Percentiles rank a stretch among this genome's conserved stretches.
phyloP scores from a whole-genome alignment of 2,888 invertebrate genomes.

The Diogma glabrata region DNA sequence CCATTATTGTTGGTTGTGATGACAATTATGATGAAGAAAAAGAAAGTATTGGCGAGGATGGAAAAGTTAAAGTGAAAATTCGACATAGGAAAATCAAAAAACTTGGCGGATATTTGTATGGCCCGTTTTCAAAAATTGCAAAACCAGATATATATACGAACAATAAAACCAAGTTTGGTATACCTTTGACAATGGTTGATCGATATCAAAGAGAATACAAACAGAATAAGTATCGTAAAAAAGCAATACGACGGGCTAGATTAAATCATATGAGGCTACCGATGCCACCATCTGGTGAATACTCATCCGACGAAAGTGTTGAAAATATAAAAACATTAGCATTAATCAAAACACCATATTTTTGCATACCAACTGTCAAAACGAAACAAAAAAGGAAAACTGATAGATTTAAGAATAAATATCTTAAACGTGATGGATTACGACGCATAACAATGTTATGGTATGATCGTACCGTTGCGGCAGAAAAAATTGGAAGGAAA shows the following conservation, averaged over 20 bases:
- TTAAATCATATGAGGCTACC: constrained; percentile 14
- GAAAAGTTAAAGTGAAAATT: not conserved
- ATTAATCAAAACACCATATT: constrained; percentile 16
- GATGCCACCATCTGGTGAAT: constrained; percentile 15
- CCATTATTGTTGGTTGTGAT: not conserved
- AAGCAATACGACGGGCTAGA: constrained; percentile 11
- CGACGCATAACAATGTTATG: constrained; percentile 15
- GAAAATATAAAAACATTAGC: constrained; percentile 15
- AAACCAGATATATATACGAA: constrained; percentile 8
- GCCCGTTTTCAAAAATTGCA: constrained; percentile 10
- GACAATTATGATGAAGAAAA: not conserved
- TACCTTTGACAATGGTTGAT: constrained; percentile 16
- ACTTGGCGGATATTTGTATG: constrained; percentile 14
- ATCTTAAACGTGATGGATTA: constrained; percentile 13
- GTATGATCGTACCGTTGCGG: constrained; percentile 10
- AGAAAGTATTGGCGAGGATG: not conserved
- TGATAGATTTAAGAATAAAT: constrained; percentile 14
- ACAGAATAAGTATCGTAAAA: constrained; percentile 5
- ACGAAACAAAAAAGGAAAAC: constrained; percentile 9
- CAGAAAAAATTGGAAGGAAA: not conserved
- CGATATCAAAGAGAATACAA: constrained; percentile 9
- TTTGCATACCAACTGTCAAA: constrained; percentile 14
- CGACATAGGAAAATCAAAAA: not conserved
- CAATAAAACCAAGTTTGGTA: constrained; percentile 14
- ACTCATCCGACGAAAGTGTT: constrained; percentile 14